Percentiles rank a stretch among this genome's conserved stretches.
Conservation (phyloP, 1,140 invertebrate genomes). For the Pseudomyrmex dendroicus region DNA sequence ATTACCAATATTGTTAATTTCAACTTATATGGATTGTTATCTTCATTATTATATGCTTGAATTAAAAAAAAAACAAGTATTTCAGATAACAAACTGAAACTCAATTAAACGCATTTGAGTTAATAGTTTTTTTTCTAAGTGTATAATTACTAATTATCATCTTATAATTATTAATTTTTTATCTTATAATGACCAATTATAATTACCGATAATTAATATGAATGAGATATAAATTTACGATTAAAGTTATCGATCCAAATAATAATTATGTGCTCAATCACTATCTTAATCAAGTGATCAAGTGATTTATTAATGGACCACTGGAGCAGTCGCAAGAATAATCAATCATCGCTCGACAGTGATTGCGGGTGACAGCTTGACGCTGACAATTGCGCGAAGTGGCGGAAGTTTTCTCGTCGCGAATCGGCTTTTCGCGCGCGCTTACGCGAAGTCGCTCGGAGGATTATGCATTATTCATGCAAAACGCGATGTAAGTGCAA, state of each 20-base stretch:
- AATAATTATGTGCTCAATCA: background rate
- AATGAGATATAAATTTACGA: background rate
- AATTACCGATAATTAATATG: background rate
- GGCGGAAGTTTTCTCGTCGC: constrained; percentile 7
- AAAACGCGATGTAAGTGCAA: constrained; percentile 59
- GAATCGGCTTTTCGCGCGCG: constrained; percentile 36
- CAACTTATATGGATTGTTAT: too few relatives aligned
- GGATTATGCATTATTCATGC: constrained; percentile 72
- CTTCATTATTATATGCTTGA: too few relatives aligned
- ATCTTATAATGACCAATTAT: background rate
- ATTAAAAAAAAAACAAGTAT: too few relatives aligned
- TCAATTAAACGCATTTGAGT: too few relatives aligned
- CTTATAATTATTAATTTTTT: background rate
- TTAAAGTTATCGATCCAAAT: constrained; percentile 6
- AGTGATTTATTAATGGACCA: background rate
- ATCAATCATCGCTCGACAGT: constrained; percentile 7
- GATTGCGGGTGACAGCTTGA: constrained; percentile 20
- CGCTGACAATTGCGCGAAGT: background rate
- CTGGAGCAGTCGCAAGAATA: background rate
- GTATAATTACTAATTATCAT: background rate
- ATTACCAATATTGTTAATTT: too few relatives aligned
- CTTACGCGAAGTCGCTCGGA: constrained; percentile 38
- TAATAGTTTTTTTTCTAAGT: too few relatives aligned
- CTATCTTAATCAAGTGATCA: background rate
- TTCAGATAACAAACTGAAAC: too few relatives aligned